Evolutionary conservation across 1,140 invertebrate species (phyloP), one percentile per base, ranked within the genome.

Genomic region (Monochamus saltuarius): DNA sequence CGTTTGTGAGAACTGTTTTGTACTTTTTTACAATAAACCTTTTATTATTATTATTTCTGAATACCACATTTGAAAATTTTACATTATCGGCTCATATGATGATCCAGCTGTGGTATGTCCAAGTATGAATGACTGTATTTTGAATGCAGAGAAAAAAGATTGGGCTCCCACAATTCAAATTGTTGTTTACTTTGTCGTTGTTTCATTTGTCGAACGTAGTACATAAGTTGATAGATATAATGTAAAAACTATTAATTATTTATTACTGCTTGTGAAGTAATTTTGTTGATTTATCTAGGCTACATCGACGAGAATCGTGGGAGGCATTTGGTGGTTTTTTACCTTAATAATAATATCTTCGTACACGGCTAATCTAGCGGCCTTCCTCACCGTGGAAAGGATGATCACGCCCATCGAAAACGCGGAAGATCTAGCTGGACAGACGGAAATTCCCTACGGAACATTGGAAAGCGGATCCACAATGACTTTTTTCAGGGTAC

Each of bases 261-360:
- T 42, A 7, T n/a, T 42, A 16, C n/a, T 4, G 39, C 4, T 2
- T 42, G 2, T n/a, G 39, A 16, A 13, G n/a, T 42, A 42, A 42
- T 17, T 2, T n/a, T 42, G 7, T 13, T 42, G 16, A 42, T 17
- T 42, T 42, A 42, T 17, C n/a, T 65, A 85, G 84, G 84, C 88
- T 8, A 84, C 86, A 9, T 90, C 87, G 6, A 90, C 88, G 1
- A 73, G 89, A 34, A 86, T 91, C 45, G 86, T 90, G 1, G 87
- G 87, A 36, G 86, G 87, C 7, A 89, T 90, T 56, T 94, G 91
- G 91, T 94, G 91, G 91, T 92, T 94, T 68, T 94, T 94, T 73
- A 92, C 91, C 0, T 79, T 94, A 1, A 92, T 94, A 54, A 90
- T 94, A 50, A 91, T 94, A 39, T 90, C 90, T 0, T 93, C 92